Evolutionary conservation across 53 echinoderm and acorn worm genomes (phyloP), one percentile per base, ranked within the genome.

Genomic region (Antedon mediterranea): DNA sequence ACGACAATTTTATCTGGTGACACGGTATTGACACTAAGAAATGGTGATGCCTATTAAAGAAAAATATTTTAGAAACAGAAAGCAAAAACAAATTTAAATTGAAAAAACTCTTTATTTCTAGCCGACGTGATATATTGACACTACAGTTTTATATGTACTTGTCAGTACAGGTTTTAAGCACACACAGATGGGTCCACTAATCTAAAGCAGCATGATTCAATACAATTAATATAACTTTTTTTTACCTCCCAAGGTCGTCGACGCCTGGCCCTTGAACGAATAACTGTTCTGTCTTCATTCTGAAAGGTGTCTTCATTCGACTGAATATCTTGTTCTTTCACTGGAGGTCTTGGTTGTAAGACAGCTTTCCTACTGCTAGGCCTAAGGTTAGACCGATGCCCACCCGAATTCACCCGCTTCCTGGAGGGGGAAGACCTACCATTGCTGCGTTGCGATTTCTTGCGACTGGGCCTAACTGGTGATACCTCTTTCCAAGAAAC

Each of bases 1-100:
- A 84, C 75, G 30, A 94, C 77, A 76, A 83, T 75, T 34, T 86
- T 94, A 71, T 91, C 94, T 34, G 85, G 85, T 73, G 94, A 91
- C 34, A 94, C 77, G 29, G 82, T 94, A 72, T 94, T 89, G n/a
- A 94, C 87, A 83, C 91, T 92, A 4, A 94, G 84, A 74, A 94
- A 94, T 72, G 94, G 94, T 32, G 87, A 78, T 72, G 94, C 91
- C 94, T 94, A 78, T 30, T 32, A 76, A 78, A 72, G 34, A 37
- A 11, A 37, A 37, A 37, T 6, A 37, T 6, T 37, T 37, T 37
- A 37, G n/a, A n/a, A n/a, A n/a, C n/a, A n/a, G n/a, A n/a, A n/a
- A n/a, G n/a, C n/a, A n/a, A n/a, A n/a, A n/a, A n/a, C n/a, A n/a
- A n/a, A n/a, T n/a, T n/a, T n/a, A n/a, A n/a, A n/a, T n/a, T n/a